Conservation (phyloP, 2,797 vertebrate species). For the Sebastes itinus region DNA sequence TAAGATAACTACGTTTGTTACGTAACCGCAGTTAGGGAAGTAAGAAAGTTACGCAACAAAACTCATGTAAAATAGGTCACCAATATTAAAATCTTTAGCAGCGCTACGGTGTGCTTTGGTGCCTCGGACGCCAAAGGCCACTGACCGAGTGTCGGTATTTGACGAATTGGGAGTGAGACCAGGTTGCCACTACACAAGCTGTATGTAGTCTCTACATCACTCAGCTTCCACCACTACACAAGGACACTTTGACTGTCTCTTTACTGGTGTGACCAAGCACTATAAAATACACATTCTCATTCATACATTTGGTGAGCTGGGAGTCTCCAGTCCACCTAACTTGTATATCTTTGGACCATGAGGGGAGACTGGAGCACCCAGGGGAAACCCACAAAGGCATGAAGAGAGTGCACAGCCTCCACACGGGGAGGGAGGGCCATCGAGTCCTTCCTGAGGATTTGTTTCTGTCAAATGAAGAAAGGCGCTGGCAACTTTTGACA, state of each 20-base stretch:
- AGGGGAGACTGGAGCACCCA: constrained; percentile 10
- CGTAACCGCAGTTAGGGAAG: background rate
- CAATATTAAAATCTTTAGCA: too few species aligned
- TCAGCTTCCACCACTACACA: background rate
- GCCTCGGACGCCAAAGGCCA: too few species aligned
- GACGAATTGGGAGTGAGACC: too few species aligned
- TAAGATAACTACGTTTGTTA: background rate
- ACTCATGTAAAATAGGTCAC: background rate
- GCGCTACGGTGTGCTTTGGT: too few species aligned
- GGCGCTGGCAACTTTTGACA: constrained; percentile 66
- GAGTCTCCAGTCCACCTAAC: constrained; percentile 8
- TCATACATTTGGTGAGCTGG: constrained; percentile 13
- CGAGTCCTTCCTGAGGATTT: constrained; percentile 62
- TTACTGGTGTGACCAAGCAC: background rate
- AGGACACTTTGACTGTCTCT: background rate
- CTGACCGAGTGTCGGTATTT: too few species aligned
- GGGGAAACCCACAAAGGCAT: constrained; percentile 16
- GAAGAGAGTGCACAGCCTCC: constrained; percentile 10
- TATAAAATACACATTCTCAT: constrained; percentile 7
- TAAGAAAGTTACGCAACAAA: background rate
- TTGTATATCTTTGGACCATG: constrained; percentile 11
- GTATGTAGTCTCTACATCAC: background rate
- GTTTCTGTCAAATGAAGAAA: constrained; percentile 69
- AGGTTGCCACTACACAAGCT: background rate
- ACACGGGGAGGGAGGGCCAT: constrained; percentile 18